Conservation (phyloP, 2,888 invertebrate genomes). For the Drosophila ustulata region DNA sequence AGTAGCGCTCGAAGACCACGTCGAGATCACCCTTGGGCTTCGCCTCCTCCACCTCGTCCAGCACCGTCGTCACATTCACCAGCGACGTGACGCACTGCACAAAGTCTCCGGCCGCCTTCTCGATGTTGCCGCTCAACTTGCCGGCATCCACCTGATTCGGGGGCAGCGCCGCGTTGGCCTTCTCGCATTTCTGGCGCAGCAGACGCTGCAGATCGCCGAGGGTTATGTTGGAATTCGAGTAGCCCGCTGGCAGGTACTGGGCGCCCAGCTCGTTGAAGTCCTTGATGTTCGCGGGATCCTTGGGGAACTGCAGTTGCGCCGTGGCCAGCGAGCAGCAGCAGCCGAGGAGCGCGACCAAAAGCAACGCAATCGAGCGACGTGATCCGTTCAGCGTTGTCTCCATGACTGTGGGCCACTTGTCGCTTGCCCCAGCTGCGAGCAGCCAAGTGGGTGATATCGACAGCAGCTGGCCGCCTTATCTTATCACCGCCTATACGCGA, state of each 20-base stretch:
- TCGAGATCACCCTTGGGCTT: slow-evolving; percentile 89
- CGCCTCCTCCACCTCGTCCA: slow-evolving; percentile 89
- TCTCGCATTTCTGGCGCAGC: slow-evolving; percentile 88
- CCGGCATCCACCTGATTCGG: slow-evolving; percentile 34
- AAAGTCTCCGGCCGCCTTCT: slow-evolving; percentile 50
- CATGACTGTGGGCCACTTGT: slow-evolving; percentile 42
- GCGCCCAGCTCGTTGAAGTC: slow-evolving; percentile 57
- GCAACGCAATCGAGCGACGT: slow-evolving; percentile 26
- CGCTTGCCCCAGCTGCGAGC: neutral
- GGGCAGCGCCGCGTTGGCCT: slow-evolving; percentile 86
- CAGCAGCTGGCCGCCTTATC: slow-evolving; percentile 25
- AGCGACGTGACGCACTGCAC: slow-evolving; percentile 78
- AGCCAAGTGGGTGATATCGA: no score
- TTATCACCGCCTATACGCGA: slow-evolving; percentile 33
- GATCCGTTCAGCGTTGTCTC: slow-evolving; percentile 43
- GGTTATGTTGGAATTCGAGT: slow-evolving; percentile 52
- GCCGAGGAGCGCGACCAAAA: slow-evolving; percentile 1
- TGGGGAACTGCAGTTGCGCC: slow-evolving; percentile 31
- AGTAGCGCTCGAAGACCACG: slow-evolving; percentile 90
- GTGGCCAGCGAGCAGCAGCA: slow-evolving; percentile 17
- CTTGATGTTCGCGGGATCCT: slow-evolving; percentile 38
- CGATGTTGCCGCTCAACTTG: slow-evolving; percentile 44
- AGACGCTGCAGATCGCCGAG: slow-evolving; percentile 86
- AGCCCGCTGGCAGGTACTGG: slow-evolving; percentile 66
- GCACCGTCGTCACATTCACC: slow-evolving; percentile 87